Evolutionary conservation across 2,797 vertebrate genomes (phyloP).

Genomic region (Sebastiscus tertius): DNA sequence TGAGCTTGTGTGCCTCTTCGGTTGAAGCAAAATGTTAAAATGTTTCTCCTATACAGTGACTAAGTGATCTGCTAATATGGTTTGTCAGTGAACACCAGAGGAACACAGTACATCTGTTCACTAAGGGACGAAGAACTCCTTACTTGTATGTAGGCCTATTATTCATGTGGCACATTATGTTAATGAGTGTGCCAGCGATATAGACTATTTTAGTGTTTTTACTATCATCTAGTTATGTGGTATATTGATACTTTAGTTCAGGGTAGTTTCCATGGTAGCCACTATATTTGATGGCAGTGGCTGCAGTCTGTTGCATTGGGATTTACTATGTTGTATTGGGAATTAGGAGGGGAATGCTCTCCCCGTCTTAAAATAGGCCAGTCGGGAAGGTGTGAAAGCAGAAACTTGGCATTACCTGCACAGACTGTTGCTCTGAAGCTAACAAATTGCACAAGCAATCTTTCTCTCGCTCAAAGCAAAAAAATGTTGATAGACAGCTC

Average conservation of each 20-base stretch:
- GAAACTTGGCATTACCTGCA: constrained; percentile 50
- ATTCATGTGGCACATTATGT: constrained; percentile 63
- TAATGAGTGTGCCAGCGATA: constrained; percentile 58
- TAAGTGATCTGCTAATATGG: constrained; percentile 55
- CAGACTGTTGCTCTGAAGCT: constrained; percentile 56
- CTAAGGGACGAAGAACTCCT: constrained; percentile 54
- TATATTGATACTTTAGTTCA: constrained; percentile 35
- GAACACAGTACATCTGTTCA: constrained; percentile 52
- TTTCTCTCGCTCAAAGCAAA: constrained; percentile 44
- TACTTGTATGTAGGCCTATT: constrained; percentile 51
- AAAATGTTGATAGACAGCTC: constrained; percentile 67
- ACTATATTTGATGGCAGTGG: constrained; percentile 47
- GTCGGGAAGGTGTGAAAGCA: constrained; percentile 54
- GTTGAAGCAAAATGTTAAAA: constrained; percentile 33
- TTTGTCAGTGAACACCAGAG: constrained; percentile 67
- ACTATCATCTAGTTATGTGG: constrained; percentile 32
- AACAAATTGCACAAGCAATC: constrained; percentile 53
- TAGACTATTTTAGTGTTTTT: constrained; percentile 48
- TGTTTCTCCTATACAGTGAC: constrained; percentile 35
- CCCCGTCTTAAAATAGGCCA: constrained; percentile 65
- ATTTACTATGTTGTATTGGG: constrained; percentile 55
- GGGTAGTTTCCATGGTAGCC: constrained; percentile 63
- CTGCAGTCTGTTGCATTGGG: constrained; percentile 48
- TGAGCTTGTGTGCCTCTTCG: constrained; percentile 8
- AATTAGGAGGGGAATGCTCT: constrained; percentile 53